Evolutionary conservation across 2,888 invertebrate species (phyloP), one percentile per base, ranked within the genome.

Genomic region (Anagyrus pseudococci): DNA sequence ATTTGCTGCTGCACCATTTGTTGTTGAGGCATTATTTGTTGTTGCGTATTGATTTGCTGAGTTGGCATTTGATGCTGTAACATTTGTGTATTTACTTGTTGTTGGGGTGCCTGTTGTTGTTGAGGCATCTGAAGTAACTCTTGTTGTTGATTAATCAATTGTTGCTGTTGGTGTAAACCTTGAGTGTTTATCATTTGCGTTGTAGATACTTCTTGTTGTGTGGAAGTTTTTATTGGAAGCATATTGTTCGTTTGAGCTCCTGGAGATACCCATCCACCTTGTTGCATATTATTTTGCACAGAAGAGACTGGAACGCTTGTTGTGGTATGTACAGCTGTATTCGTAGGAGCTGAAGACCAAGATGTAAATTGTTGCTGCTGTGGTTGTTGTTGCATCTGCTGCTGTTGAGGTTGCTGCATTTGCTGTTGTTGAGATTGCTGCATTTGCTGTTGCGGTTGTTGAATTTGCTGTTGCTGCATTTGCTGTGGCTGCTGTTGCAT

Each of bases 81-180:
- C n/a, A n/a, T n/a, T n/a, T n/a, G n/a, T 68, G 65, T 68, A 8
- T 8, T 37, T 15, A 13, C 13, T 37, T 37, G 29, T 29, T 69
- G 70, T 29, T 68, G 68, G 69, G 69, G 69, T 68, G 65, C 68
- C 62, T 74, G 75, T 10, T 82, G 77, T 20, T 78, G 79, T 56
- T 73, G 72, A 19, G 67, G 49, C 58, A 72, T 72, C 50, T 59
- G 82, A 8, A 81, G 70, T 15, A 82, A 76, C 15, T 78, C 79
- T 62, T 73, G 73, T 66, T 85, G 85, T 66, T 85, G 85, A 68
- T 84, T 85, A 4, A 84, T 73, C 19, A 84, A 83, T 40, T 75
- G 77, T 52, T 75, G 71, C 15, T 64, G 71, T 15, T 66, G 69
- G 50, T 69, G 72, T 52, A 70, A 67, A 19, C 58, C 62, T 62